These are phyloP conservation scores for Bubo bubo DNA, from an alignment of 2,113 vertebrate genomes.

Conservation along the genomic window DNA sequence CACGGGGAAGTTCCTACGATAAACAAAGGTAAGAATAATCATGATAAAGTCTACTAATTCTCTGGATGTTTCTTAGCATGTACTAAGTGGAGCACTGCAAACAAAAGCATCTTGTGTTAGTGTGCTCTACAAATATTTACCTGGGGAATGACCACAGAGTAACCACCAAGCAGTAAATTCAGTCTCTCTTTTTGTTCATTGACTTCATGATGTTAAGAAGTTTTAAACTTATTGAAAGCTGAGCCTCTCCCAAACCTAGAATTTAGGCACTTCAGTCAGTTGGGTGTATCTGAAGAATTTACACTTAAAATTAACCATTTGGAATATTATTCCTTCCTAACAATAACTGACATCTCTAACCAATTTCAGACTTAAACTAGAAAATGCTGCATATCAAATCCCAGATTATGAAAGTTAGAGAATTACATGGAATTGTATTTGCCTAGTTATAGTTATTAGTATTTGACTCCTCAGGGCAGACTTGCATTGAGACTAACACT, in stretches of 20 bases:
- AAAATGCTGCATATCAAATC: not conserved
- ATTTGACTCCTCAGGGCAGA: not conserved
- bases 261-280: not conserved
- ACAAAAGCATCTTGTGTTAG: not conserved
- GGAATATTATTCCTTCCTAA: not conserved
- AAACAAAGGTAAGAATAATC: not conserved
- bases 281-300: not conserved
- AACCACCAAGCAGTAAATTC: not conserved
- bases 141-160: not conserved
- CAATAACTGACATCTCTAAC: not conserved
- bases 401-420: not conserved
- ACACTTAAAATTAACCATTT: not conserved
- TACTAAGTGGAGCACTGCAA: not conserved
- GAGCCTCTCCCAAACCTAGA: not conserved
- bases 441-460: not conserved
- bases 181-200: not conserved
- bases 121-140: not conserved
- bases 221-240: not conserved
- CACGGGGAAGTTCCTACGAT: not conserved
- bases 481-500: rapidly evolving
- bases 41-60: not conserved
- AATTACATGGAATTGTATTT: not conserved
- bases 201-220: not conserved
- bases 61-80: not conserved
- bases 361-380: not conserved